A percentile compares a stretch with the other conserved stretches of the same genome.
Conservation (phyloP, 2,797 vertebrate genomes). For the Myotis daubentonii region DNA sequence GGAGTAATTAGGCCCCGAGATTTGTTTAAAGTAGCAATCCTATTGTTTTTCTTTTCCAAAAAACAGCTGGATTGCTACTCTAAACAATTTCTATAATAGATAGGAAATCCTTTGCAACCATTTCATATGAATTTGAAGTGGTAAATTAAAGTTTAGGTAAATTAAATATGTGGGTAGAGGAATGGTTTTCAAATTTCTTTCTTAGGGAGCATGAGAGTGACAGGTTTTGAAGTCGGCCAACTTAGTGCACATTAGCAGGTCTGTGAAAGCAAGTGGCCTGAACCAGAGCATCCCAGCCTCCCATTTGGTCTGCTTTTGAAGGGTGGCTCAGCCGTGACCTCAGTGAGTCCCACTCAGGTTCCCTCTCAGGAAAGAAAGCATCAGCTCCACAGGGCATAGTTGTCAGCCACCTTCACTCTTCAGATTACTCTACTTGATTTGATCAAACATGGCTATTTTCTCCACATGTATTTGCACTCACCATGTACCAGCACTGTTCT, state of each 20-base stretch:
- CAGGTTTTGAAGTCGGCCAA: background rate
- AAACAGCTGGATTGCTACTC: too few relatives aligned
- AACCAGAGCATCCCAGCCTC: background rate
- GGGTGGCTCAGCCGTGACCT: background rate
- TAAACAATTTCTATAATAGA: background rate
- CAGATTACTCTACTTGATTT: background rate
- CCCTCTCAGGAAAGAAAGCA: background rate
- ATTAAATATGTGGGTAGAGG: background rate
- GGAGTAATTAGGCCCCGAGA: background rate
- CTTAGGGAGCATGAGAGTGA: background rate
- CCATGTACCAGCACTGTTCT: background rate
- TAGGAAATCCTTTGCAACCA: background rate
- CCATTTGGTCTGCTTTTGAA: background rate
- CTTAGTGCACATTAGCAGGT: background rate
- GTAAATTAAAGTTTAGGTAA: slow-evolving; percentile 12
- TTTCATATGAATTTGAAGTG: slow-evolving; percentile 4
- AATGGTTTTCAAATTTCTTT: background rate
- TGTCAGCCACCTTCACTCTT: background rate
- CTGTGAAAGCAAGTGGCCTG: background rate
- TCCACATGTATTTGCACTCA: background rate
- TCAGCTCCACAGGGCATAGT: background rate
- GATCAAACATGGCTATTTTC: background rate
- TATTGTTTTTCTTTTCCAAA: background rate
- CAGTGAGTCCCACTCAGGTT: background rate
- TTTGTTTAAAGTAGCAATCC: background rate